Conservation (phyloP, 1,140 invertebrate species). For the Euwallacea fornicatus region DNA sequence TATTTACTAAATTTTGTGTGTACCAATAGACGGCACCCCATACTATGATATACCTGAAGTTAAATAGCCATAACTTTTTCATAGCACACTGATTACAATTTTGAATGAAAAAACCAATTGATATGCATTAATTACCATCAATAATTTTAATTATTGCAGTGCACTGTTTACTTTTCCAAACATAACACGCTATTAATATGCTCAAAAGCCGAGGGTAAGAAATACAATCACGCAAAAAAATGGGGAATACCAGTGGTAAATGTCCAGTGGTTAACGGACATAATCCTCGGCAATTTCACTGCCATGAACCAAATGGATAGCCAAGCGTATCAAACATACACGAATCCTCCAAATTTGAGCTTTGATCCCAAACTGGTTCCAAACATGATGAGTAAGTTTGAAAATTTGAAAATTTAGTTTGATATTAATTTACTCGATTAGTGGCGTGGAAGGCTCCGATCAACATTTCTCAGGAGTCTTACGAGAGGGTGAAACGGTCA, state of each 20-base stretch:
- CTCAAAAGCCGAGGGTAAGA: constrained; percentile 80
- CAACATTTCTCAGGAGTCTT: constrained; percentile 83
- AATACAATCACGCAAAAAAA: constrained; percentile 87
- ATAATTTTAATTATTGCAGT: constrained; percentile 47
- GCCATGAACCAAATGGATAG: constrained; percentile 79
- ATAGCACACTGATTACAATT: neutral
- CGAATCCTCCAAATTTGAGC: constrained; percentile 73
- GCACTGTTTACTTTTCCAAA: constrained; percentile 71
- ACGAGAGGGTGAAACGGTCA: constrained; percentile 74
- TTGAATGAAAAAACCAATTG: neutral
- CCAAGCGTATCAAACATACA: constrained; percentile 87
- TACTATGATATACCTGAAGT: too few species aligned
- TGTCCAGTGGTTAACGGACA: constrained; percentile 90
- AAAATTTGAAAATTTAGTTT: neutral
- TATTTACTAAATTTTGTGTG: too few species aligned
- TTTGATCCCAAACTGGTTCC: constrained; percentile 85
- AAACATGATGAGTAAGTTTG: constrained; percentile 84
- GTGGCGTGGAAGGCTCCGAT: constrained; percentile 91
- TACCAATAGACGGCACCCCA: too few species aligned
- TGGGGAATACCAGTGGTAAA: constrained; percentile 89
- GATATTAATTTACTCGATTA: constrained; percentile 49
- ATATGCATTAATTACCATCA: constrained; percentile 13
- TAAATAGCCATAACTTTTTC: too few species aligned
- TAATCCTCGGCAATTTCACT: constrained; percentile 85
- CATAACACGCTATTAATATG: constrained; percentile 74